Evolutionary conservation across 2,113 vertebrate species (phyloP).

Genomic region (Channa argus): DNA sequence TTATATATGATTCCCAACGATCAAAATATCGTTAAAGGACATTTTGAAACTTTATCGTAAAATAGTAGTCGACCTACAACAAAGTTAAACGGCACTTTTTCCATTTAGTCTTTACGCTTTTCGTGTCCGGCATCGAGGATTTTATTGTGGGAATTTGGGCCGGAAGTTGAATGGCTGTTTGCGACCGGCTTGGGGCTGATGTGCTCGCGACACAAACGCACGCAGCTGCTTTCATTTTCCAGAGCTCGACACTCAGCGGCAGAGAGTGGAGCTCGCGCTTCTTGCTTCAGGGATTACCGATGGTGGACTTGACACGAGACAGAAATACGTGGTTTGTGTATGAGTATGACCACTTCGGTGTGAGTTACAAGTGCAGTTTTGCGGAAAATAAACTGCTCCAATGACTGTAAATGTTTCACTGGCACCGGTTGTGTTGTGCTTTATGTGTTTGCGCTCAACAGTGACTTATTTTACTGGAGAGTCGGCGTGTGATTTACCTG

Average conservation of each 20-base stretch:
- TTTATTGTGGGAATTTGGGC: conserved; percentile 39
- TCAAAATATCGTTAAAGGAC: no score
- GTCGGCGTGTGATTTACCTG: conserved; percentile 48
- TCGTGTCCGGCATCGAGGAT: no score
- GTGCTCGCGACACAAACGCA: conserved; percentile 15
- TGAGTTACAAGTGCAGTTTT: conserved; percentile 3
- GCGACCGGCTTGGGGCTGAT: not conserved
- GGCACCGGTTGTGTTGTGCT: conserved; percentile 55
- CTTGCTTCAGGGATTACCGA: conserved; percentile 24
- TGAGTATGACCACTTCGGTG: not conserved
- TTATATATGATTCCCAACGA: no score
- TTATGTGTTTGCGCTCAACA: conserved; percentile 74
- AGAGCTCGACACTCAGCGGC: conserved; percentile 33
- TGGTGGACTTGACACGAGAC: conserved; percentile 28
- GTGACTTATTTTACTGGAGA: conserved; percentile 59
- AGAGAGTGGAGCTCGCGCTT: conserved; percentile 28
- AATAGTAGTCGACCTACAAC: no score
- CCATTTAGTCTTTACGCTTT: no score
- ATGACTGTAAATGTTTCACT: conserved; percentile 3
- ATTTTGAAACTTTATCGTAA: no score
- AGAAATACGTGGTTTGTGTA: not conserved
- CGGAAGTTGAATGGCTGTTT: conserved; percentile 31
- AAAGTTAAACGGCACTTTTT: no score
- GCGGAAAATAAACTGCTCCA: conserved; percentile 12
- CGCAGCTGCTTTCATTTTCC: conserved; percentile 49